A percentile compares a stretch with the other conserved stretches of the same genome.
These are phyloP conservation scores for Mormyrops attenuatus DNA, from an alignment of 2,797 vertebrate genomes.

Conservation along the genomic window DNA sequence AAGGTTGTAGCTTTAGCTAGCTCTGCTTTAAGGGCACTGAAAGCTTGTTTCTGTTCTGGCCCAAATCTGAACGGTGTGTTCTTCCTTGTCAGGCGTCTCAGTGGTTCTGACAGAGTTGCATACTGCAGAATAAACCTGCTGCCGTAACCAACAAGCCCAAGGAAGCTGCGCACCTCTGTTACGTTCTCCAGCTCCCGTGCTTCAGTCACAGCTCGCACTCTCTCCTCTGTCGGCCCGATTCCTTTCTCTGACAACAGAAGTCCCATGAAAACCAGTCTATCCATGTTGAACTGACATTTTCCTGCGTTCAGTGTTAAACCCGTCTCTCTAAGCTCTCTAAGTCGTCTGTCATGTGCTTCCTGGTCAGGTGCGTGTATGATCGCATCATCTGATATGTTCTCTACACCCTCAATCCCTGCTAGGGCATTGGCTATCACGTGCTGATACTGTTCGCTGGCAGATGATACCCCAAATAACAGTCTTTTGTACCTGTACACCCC, in stretches of 20 bases:
- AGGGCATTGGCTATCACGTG: neutral
- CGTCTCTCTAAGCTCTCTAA: neutral
- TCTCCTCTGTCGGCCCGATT: neutral
- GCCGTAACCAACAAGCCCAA: neutral
- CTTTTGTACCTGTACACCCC: neutral
- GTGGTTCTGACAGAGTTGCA: too few species aligned
- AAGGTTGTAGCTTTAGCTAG: too few species aligned
- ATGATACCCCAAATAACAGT: neutral
- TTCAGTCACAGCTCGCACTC: neutral
- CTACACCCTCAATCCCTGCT: neutral
- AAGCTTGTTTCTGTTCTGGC: too few species aligned
- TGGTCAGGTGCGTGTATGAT: neutral
- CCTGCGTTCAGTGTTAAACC: neutral
- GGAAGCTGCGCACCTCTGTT: neutral
- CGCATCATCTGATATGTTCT: neutral
- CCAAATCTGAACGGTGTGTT: neutral
- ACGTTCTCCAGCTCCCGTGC: neutral
- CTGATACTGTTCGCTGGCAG: neutral
- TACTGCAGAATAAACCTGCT: too few species aligned
- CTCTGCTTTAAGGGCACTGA: too few species aligned
- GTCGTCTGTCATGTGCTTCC: neutral
- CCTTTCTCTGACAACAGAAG: neutral
- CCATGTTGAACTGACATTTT: neutral
- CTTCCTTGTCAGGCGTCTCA: too few species aligned
- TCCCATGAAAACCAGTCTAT: neutral